Percentiles rank a stretch among this genome's conserved stretches.
These are phyloP conservation scores for Falco punctatus DNA, from an alignment of 2,113 vertebrate genomes.

Conservation along the genomic window DNA sequence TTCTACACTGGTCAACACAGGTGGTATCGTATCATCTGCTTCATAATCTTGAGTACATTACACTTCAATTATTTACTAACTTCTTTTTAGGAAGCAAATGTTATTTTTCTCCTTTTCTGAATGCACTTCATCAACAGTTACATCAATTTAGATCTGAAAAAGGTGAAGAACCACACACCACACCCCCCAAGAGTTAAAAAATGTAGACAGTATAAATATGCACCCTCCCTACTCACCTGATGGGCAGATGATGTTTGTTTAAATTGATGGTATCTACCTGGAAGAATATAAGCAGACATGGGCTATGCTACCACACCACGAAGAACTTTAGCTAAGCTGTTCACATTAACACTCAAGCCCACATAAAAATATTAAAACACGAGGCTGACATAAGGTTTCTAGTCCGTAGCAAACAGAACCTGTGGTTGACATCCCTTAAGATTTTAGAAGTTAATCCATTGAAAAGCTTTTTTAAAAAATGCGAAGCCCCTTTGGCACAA, in stretches of 20 bases:
- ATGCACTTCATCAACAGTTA: not conserved
- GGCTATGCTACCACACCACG: not conserved
- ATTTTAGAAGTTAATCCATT: not conserved
- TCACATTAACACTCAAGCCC: not conserved
- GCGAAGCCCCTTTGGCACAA: not conserved
- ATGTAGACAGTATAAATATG: not conserved
- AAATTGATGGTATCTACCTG: not conserved
- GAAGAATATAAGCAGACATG: not conserved
- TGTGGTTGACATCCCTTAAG: fast-evolving
- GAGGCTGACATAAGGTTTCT: not conserved
- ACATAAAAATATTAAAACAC: not conserved
- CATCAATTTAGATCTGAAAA: not conserved
- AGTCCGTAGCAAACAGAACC: not conserved
- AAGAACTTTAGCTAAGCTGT: not conserved
- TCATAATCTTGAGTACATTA: not conserved
- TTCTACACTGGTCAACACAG: not conserved
- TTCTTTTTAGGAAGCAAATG: not conserved
- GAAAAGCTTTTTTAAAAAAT: not conserved
- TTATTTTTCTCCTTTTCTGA: not conserved
- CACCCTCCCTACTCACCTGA: not conserved
- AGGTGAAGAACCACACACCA: not conserved
- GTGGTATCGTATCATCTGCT: not conserved
- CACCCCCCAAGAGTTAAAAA: not conserved
- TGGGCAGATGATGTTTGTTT: not conserved
- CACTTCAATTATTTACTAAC: not conserved